Evolutionary conservation across 2,888 invertebrate species (phyloP).

Genomic region (Onchidella celtica): DNA sequence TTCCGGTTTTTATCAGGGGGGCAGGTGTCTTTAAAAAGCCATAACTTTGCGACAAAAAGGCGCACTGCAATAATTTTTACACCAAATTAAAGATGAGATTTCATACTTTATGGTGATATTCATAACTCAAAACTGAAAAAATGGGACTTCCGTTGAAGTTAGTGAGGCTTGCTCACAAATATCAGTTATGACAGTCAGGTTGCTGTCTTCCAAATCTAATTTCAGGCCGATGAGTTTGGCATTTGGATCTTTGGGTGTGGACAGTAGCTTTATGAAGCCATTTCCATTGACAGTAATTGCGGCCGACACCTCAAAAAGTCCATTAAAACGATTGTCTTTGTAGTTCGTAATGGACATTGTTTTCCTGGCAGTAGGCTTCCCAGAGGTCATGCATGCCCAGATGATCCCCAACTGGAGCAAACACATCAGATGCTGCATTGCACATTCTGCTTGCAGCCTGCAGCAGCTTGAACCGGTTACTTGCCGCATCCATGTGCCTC

Average conservation of each 20-base stretch:
- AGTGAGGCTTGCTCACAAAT: no score
- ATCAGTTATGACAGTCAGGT: background rate
- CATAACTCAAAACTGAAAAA: no score
- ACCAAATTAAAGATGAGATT: no score
- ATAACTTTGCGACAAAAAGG: no score
- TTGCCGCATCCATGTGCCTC: background rate
- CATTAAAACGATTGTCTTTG: constrained; percentile 37
- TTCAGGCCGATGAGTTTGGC: background rate
- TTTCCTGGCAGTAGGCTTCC: constrained; percentile 13
- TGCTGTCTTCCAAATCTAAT: background rate
- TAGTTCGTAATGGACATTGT: constrained; percentile 5
- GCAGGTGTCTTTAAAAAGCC: no score
- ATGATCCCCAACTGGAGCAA: constrained; percentile 28
- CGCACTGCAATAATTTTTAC: no score
- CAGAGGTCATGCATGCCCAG: constrained; percentile 19
- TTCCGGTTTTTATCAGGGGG: no score
- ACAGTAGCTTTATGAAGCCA: constrained; percentile 4
- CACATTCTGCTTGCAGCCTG: background rate
- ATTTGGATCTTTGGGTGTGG: background rate
- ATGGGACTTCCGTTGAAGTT: no score
- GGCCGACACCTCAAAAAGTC: constrained; percentile 25
- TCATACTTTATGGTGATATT: no score
- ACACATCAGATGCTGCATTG: constrained; percentile 11
- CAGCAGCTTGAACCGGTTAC: background rate
- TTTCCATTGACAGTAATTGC: background rate